Base-by-base conservation (phyloP, 2,888 invertebrate species). In the Marronus borbonicus region DNA sequence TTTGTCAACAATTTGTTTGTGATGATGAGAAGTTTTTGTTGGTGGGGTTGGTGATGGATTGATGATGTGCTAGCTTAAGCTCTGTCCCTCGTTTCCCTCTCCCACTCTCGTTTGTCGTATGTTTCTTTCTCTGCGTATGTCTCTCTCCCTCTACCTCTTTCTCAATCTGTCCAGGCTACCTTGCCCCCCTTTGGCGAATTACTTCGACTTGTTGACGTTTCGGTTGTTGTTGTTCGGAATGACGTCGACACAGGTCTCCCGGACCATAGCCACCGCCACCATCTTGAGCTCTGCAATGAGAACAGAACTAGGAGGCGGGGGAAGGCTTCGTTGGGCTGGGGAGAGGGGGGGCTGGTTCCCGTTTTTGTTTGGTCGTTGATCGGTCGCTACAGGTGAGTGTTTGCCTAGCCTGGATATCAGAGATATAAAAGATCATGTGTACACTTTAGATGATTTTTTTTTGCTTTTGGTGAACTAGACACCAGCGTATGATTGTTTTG, bases 221-320 rank as follows among this genome's bases (percentile, higher is more conserved):
- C 20, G 17, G 39, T 12, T 39, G 50, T 14, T 12, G 50, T 20
- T 10, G 50, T 52, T 28, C 50, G 49, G 14, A 24, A 12, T 49
- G 50, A 14, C 50, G 49, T 14, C 90, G 89, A 89, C 89, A 90
- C 89, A 88, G 36, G 49, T 52, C 5, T 20, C 20, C 17, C 55
- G 20, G 20, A 58, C 20, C 55, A 58, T 58, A n/a, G 50, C 70
- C 66, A 82, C 84, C 84, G 85, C 84, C 87, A 86, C 86, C 88
- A 88, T 88, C 86, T 85, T 86, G 90, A 90, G 90, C 90, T 91
- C 91, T 91, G 91, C 88, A 91, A 91, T 90, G 89, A 90, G 90
- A 91, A 91, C 89, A 91, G 89, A 90, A 89, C 89, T 90, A 89
- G 90, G 89, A 90, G 87, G 90, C 90, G 89, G 68, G 12, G 44